Base-by-base conservation (phyloP, 2,888 invertebrate genomes). In the Trachelus iudaicus region DNA sequence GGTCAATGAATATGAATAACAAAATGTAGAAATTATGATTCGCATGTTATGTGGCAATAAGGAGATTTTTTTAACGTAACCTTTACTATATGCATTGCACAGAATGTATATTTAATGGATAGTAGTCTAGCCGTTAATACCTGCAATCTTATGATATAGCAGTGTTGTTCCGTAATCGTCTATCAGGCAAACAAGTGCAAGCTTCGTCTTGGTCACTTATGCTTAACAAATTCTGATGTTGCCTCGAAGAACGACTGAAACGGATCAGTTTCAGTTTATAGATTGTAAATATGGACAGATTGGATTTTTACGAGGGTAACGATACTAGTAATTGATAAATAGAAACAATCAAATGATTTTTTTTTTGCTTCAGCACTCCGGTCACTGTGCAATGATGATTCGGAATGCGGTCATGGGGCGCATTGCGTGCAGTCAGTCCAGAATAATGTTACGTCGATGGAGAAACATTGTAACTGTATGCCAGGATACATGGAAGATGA, bases 401-500 rank as follows among this genome's bases (percentile, higher is more conserved):
- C 93, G 76, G 95, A 95, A 76, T 95, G 95, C 84, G 93, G 94
- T 85, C 94, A 94, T 35, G 94, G 94, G 0, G 92, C 95, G 76
- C 92, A 94, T 77, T 95, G 95, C 87, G 92, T 92, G 56, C 75
- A 83, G 15, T 71, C 12, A 33, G 31, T 71, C 23, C 85, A 87
- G 9, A 87, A 84, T 11, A 86, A 86, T 30, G 83, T 79, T 15
- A 83, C 82, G 11, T 69, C 83, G 69, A 35, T 83, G 4, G 89
- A 85, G n/a, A 91, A 86, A 82, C 89, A 88, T 15, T 91, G 91
- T 82, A 85, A 86, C 68, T 91, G 91, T 79, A 87, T 83, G 81
- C 94, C 93, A 77, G 95, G 95, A 0, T 95, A 93, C 83, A 92
- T 92, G 77, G 95, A 95, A 89, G 94, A 93, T 79, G 84, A 92